Evolutionary conservation across 2,113 vertebrate genomes (phyloP).

Genomic region (Spilogale gracilis): DNA sequence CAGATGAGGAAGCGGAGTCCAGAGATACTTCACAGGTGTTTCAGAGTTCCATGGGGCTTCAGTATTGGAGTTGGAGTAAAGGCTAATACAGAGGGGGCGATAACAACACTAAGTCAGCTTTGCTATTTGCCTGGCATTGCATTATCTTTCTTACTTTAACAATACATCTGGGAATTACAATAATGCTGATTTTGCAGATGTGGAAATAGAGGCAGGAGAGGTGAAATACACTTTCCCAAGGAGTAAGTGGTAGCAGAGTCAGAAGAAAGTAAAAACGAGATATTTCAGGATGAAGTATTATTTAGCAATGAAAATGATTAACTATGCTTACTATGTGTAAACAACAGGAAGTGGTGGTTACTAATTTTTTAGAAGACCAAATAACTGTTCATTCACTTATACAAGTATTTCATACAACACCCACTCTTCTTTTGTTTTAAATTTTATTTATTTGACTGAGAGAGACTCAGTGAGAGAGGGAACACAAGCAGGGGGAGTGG

Average conservation of each 20-base stretch:
- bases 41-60: not conserved
- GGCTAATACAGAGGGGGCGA: not conserved
- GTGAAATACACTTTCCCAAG: not conserved
- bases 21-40: not conserved
- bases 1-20: not conserved
- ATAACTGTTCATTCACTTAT: not conserved
- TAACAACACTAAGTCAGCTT: not conserved
- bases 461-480: too few species aligned
- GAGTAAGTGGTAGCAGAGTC: not conserved
- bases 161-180: not conserved
- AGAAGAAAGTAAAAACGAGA: not conserved
- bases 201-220: not conserved
- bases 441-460: too few species aligned
- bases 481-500: too few species aligned
- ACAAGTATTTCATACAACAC: not conserved
- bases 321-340: not conserved
- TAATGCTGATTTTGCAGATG: not conserved
- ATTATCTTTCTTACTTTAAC: not conserved
- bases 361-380: not conserved
- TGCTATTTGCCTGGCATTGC: not conserved
- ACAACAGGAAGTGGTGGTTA: not conserved
- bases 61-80: not conserved
- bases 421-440: not conserved
- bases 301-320: not conserved
- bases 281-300: constrained; percentile 43